phyloP scores from a whole-genome alignment of 2,888 invertebrate species.

The Gryllus longicercus region DNA sequence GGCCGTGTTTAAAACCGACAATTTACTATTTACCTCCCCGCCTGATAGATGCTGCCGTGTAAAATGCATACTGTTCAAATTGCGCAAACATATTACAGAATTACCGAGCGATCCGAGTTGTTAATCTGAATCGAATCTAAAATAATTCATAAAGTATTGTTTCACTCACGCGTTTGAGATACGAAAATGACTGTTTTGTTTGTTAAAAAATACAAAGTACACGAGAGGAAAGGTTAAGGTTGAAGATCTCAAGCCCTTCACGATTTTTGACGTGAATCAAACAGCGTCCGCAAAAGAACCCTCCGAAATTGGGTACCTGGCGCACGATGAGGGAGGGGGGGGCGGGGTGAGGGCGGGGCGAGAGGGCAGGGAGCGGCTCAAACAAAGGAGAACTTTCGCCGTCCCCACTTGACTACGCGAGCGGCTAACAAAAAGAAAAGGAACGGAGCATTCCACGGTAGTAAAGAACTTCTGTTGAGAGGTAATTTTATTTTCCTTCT shows the following conservation, averaged over 20 bases:
- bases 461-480: constrained; percentile 17
- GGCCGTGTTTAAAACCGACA: neutral
- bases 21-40: neutral
- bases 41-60: too few relatives aligned
- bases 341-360: neutral
- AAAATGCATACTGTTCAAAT: neutral
- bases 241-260: too few relatives aligned
- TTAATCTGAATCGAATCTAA: neutral
- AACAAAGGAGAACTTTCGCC: neutral
- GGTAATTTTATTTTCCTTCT: constrained; percentile 17
- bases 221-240: too few relatives aligned
- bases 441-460: neutral
- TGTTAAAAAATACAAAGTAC: too few relatives aligned
- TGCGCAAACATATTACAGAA: neutral
- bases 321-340: neutral
- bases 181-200: too few relatives aligned
- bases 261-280: neutral
- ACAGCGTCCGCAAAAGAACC: neutral
- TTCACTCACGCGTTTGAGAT: neutral
- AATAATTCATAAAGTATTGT: neutral
- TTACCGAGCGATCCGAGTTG: neutral
- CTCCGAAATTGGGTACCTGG: neutral
- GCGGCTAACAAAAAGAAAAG: constrained; percentile 3
- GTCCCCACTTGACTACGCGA: neutral
- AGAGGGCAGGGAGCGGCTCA: neutral